Conservation (phyloP, 2,113 vertebrate species). For the Malurus cyaneus region DNA sequence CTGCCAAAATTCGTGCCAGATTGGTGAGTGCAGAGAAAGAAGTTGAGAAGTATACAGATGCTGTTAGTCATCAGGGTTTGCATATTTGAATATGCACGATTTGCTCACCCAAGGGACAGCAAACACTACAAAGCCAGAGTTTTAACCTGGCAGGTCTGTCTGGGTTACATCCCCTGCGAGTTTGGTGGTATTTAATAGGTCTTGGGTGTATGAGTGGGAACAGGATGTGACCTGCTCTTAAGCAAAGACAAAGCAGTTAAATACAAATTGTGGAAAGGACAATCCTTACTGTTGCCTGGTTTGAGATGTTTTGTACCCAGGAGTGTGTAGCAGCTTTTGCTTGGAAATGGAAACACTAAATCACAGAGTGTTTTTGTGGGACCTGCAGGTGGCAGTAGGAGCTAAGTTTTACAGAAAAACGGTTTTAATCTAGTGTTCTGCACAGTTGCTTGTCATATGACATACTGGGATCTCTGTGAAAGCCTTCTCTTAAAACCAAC, state of each 20-base stretch:
- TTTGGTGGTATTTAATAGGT: not conserved
- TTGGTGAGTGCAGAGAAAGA: not conserved
- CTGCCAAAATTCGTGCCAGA: not conserved
- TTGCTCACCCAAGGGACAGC: not conserved
- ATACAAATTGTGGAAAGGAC: not conserved
- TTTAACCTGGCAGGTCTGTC: not conserved
- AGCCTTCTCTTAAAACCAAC: not conserved
- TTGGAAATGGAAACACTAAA: not conserved
- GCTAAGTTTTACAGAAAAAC: not conserved
- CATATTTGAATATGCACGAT: not conserved
- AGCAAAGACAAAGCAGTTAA: not conserved
- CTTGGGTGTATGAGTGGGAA: not conserved
- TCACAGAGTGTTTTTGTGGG: not conserved
- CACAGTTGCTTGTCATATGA: not conserved
- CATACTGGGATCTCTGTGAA: not conserved
- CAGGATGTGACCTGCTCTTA: not conserved
- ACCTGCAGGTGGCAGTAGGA: constrained; percentile 61
- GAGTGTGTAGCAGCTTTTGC: not conserved
- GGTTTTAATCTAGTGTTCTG: not conserved
- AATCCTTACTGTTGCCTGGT: not conserved
- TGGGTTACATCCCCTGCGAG: not conserved
- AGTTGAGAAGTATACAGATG: fast-evolving
- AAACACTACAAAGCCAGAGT: not conserved
- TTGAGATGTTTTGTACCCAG: not conserved
- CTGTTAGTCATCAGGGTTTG: not conserved